Base-by-base conservation (phyloP, 2,888 invertebrate genomes). In the Serrognathus titanus region DNA sequence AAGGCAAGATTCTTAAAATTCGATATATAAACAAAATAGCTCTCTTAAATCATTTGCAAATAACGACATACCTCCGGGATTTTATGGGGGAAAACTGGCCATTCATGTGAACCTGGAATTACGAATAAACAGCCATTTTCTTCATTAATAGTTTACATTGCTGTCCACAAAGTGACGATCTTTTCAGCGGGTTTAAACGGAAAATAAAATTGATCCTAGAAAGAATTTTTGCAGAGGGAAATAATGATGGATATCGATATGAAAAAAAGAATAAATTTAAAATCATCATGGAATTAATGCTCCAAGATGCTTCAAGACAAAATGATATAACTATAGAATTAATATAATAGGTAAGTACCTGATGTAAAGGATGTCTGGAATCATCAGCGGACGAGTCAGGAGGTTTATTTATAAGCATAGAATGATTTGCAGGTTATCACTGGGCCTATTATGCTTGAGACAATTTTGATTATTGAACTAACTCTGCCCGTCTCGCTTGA, bases 351-450 rank as follows among this genome's bases (percentile, higher is more conserved):
- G n/a, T n/a, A n/a, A n/a, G n/a, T 74, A 87, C 87, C 81, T 87
- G 84, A 71, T 88, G 88, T 1, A 86, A 78, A 1, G 88, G 88
- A 71, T 88, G 88, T 8, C 82, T 74, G 2, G 84, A 82, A 0
- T 84, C 81, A 48, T 78, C 75, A n/a, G 77, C 77, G 68, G 86
- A 86, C 39, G 83, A 74, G 72, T 93, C 92, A 0, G 93, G 93
- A 0, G 94, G 91, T 69, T 92, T 92, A 75, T 93, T 93, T 67
- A 94, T 92, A 37, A 94, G 78, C 93, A 94, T 94, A 40, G 89
- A 89, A 75, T 94, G 89, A 73, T 89, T 82, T 0, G 87, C 89
- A 65, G n/a, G 86, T 83, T 47, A 91, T 81, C 64, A 89, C 85
- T 2, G 83, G 82, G 0, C 92, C 92, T 12, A 86, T 84, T 64